Evolutionary conservation across 2,113 vertebrate species (phyloP), one percentile per base, ranked within the genome.

Genomic region (Bolborhynchus lineola): DNA sequence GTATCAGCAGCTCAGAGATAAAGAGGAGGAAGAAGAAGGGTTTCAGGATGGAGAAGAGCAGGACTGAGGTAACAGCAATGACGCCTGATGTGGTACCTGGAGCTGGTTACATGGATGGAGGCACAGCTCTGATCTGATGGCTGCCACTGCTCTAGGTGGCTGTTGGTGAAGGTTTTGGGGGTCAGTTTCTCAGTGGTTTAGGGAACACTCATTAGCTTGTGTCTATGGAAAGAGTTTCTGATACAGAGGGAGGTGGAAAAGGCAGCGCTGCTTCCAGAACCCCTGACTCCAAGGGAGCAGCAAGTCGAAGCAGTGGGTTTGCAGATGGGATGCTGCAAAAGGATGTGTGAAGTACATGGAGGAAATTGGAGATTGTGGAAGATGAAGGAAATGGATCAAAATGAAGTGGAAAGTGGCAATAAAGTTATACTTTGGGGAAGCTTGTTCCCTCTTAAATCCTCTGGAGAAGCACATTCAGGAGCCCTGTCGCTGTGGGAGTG

Each of bases 291-390:
- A 1, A 17, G 47, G 2, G 5, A 64, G 53, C 53, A 25, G 74
- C 49, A 33, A 28, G 20, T 26, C n/a, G 16, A 26, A 28, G 8
- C 8, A 10, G 10, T 26, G 35, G 33, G 9, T 33, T 55, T 55
- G 76, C 31, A 10, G 31, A 5, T 10, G 23, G 47, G 47, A 8
- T 28, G 35, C 53, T 44, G 47, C 37, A 16, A 19, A 19, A 75
- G 35, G 9, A 5, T 3, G 2, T 0, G 14, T 7, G 4, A 52
- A 41, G n/a, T 4, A 12, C 18, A 5, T 0, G 4, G 52, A 28
- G 50, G 63, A 59, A 70, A 46, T 1, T 2, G 6, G 29, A 90
- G 39, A 7, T 3, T 15, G 49, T 47, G 15, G 13, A 47, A 55
- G 35, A 39, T 6, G 10, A 28, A 83, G 53, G 26, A 57, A 72